Evolutionary conservation across 2,113 vertebrate genomes (phyloP).

Genomic region (Thomomys bottae): DNA sequence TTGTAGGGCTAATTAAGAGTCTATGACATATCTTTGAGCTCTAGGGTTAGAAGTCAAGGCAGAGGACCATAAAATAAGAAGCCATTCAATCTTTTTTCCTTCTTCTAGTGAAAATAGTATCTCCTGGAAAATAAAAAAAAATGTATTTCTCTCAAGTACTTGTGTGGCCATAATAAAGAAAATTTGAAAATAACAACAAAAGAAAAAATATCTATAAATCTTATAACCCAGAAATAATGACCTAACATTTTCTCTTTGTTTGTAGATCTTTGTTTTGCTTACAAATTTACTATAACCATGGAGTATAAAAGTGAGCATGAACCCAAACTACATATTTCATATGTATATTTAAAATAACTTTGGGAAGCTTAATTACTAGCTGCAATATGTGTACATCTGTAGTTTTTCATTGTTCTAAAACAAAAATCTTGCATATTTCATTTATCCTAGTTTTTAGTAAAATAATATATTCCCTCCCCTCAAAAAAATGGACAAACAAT

Average conservation of each 20-base stretch:
- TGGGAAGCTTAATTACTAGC: conserved; percentile 3
- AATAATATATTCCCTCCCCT: background rate
- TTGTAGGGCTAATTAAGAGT: background rate
- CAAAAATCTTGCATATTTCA: background rate
- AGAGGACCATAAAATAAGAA: background rate
- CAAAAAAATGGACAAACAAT: background rate
- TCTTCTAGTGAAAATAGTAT: conserved; percentile 35
- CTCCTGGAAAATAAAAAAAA: conserved; percentile 22
- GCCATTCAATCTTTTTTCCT: background rate
- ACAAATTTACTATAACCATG: background rate
- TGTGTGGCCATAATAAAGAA: background rate
- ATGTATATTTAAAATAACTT: conserved; percentile 27
- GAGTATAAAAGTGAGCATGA: background rate
- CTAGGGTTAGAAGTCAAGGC: background rate
- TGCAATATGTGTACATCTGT: background rate
- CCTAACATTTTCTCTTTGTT: background rate
- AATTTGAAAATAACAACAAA: conserved; percentile 8
- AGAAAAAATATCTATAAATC: conserved; percentile 3
- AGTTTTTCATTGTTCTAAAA: conserved; percentile 3
- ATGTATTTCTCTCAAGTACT: background rate
- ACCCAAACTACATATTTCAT: background rate
- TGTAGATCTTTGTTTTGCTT: background rate
- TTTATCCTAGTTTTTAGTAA: background rate
- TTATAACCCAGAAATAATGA: background rate
- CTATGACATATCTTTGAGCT: background rate